Percentiles rank a stretch among this genome's conserved stretches.
phyloP scores from a whole-genome alignment of 2,888 invertebrate genomes.

The Vanessa cardui region DNA sequence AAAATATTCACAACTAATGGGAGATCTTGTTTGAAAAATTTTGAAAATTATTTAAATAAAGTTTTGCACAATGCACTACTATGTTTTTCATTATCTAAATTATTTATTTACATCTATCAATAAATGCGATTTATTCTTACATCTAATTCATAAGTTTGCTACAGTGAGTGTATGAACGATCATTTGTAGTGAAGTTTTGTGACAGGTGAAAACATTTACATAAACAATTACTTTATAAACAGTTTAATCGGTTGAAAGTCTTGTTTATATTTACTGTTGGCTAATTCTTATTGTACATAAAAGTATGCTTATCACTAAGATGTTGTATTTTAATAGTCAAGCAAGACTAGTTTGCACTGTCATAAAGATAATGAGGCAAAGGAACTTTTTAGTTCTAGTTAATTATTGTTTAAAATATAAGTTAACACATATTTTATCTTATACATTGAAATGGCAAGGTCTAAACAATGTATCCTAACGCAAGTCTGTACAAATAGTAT shows the following conservation, averaged over 20 bases:
- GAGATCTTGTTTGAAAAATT: constrained; percentile 32
- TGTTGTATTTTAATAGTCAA: constrained; percentile 8
- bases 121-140: constrained; percentile 48
- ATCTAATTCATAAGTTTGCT: constrained; percentile 29
- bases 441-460: constrained; percentile 3
- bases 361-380: constrained; percentile 10
- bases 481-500: background rate
- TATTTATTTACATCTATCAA: constrained; percentile 49
- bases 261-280: background rate
- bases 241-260: background rate
- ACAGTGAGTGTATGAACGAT: constrained; percentile 12
- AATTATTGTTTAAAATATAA: constrained; percentile 1
- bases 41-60: constrained; percentile 30
- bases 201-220: constrained; percentile 14
- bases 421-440: background rate
- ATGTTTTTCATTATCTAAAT: constrained; percentile 25
- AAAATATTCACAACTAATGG: constrained; percentile 4
- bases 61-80: constrained; percentile 31
- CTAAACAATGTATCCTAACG: background rate
- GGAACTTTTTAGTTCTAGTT: constrained; percentile 4
- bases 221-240: too few relatives aligned
- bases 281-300: background rate
- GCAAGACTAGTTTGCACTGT: constrained; percentile 7
- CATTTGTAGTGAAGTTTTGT: constrained; percentile 6
- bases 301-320: background rate